Percentiles rank a stretch among this genome's conserved stretches.
Conservation (phyloP, 2,888 invertebrate species). For the Pachymerium ferrugineum region DNA sequence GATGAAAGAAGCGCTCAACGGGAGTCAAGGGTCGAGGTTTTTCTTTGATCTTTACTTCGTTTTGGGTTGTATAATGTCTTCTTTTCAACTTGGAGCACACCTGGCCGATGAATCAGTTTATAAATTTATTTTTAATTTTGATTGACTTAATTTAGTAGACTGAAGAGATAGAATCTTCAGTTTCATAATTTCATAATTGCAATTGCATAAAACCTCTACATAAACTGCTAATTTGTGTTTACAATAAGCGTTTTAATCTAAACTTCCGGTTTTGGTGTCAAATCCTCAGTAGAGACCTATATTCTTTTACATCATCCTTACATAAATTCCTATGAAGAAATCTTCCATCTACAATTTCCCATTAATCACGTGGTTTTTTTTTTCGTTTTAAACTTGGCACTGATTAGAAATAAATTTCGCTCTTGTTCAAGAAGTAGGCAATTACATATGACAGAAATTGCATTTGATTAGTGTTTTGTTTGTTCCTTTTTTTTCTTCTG, state of each 20-base stretch:
- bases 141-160: too few species aligned
- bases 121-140: too few species aligned
- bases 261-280: slow-evolving; percentile 9
- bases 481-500: not conserved
- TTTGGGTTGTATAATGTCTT: not conserved
- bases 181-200: too few species aligned
- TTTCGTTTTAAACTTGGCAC: not conserved
- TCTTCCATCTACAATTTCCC: slow-evolving; percentile 1
- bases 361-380: not conserved
- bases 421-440: not conserved
- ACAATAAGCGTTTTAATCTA: too few species aligned
- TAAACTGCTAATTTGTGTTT: too few species aligned
- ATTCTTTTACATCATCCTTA: not conserved
- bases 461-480: slow-evolving; percentile 14
- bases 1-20: slow-evolving; percentile 3
- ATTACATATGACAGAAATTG: slow-evolving; percentile 13
- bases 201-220: too few species aligned
- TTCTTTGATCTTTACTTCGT: slow-evolving; percentile 7
- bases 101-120: too few species aligned
- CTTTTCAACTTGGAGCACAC: not conserved
- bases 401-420: slow-evolving; percentile 14
- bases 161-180: too few species aligned
- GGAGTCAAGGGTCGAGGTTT: slow-evolving; percentile 22
- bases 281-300: too few species aligned
- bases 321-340: not conserved